Conservation (phyloP, 2,113 vertebrate species). For the Phalacrocorax carbo region DNA sequence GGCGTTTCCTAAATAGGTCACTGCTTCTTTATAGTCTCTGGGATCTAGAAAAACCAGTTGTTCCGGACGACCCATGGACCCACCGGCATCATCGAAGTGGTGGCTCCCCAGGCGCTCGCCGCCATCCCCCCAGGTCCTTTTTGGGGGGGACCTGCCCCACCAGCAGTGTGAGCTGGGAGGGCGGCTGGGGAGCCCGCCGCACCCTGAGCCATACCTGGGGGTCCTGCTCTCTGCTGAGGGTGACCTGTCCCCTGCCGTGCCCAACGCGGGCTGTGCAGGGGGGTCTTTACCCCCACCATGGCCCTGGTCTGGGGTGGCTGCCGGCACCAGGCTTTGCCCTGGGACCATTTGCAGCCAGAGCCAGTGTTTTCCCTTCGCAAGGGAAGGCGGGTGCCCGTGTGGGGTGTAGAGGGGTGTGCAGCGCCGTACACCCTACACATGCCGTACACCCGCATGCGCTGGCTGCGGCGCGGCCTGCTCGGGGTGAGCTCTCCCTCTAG, state of each 20-base stretch:
- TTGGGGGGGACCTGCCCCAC: fast-evolving
- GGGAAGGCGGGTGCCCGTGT: not conserved
- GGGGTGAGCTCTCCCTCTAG: constrained; percentile 59
- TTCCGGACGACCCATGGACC: not conserved
- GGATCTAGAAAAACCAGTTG: constrained; percentile 60
- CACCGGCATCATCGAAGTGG: fast-evolving
- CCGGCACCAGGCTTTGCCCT: not conserved
- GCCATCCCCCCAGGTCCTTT: not conserved
- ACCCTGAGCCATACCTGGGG: fast-evolving
- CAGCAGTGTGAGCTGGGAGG: not conserved
- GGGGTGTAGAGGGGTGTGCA: not conserved
- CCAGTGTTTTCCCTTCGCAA: fast-evolving
- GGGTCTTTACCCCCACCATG: not conserved
- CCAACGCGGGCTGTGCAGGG: fast-evolving
- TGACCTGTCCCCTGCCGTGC: not conserved
- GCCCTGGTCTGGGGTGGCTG: not conserved
- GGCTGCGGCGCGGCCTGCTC: not conserved
- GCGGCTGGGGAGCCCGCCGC: fast-evolving
- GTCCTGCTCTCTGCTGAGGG: not conserved
- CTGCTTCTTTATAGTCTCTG: constrained; percentile 37
- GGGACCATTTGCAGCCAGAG: not conserved
- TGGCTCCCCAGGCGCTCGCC: not conserved
- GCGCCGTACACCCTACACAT: not conserved
- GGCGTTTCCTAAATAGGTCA: constrained; percentile 54
- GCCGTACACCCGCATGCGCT: not conserved